Conservation (phyloP, 2,888 invertebrate species). For the Apotomis capreana region DNA sequence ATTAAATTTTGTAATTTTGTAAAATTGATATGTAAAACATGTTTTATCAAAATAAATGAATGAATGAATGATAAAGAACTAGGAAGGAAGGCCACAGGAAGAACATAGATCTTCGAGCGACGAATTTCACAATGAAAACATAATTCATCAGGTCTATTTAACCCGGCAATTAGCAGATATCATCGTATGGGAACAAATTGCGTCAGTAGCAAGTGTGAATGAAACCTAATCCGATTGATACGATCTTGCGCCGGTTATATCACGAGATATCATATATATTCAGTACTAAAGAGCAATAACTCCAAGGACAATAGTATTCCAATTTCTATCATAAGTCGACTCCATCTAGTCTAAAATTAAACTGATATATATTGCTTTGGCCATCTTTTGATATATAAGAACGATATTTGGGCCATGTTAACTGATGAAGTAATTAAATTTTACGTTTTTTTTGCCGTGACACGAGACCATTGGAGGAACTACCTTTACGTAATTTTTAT, state of each 20-base stretch:
- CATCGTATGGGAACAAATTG: constrained; percentile 64
- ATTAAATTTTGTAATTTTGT: no score
- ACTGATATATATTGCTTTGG: background rate
- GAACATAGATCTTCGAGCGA: constrained; percentile 1
- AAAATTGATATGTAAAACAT: no score
- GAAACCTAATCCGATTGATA: constrained; percentile 63
- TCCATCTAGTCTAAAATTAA: background rate
- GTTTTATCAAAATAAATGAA: no score
- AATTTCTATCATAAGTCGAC: constrained; percentile 1
- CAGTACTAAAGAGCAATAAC: background rate
- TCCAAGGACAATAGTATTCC: background rate
- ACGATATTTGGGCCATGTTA: constrained; percentile 45
- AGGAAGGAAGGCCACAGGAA: background rate
- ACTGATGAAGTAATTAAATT: constrained; percentile 48
- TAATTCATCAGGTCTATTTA: constrained; percentile 41
- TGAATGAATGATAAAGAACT: no score
- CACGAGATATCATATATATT: constrained; percentile 39
- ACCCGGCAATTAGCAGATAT: constrained; percentile 42
- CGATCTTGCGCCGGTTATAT: constrained; percentile 50
- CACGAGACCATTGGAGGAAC: constrained; percentile 24
- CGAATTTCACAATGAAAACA: constrained; percentile 38
- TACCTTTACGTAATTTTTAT: constrained; percentile 36
- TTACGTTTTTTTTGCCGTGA: constrained; percentile 33
- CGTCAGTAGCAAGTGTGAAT: constrained; percentile 65
- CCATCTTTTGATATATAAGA: constrained; percentile 14